phyloP scores from a whole-genome alignment of 2,888 invertebrate genomes.

The Hirtodrosophila alboralis region DNA sequence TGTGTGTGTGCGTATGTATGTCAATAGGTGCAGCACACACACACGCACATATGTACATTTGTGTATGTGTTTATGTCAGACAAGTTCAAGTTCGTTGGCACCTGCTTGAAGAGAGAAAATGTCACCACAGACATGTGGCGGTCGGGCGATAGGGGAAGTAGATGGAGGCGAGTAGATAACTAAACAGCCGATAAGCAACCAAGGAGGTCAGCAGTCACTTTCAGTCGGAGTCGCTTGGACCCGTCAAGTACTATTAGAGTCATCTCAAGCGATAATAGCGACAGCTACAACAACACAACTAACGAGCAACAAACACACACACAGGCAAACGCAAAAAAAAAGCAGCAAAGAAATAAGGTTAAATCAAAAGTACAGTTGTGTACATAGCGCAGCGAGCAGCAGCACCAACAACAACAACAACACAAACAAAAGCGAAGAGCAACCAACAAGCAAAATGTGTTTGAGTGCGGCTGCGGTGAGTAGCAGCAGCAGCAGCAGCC shows the following conservation, averaged over 20 bases:
- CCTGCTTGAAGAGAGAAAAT: conserved; percentile 28
- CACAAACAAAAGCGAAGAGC: conserved; percentile 77
- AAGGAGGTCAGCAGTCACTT: conserved; percentile 30
- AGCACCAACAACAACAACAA: conserved; percentile 60
- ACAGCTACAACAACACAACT: conserved; percentile 50
- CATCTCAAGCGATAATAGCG: conserved; percentile 49
- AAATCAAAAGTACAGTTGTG: conserved; percentile 83
- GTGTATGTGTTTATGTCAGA: conserved; percentile 11
- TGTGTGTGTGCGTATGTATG: conserved; percentile 40
- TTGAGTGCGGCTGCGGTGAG: conserved; percentile 74
- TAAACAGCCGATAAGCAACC: conserved; percentile 35
- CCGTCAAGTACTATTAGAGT: conserved; percentile 35
- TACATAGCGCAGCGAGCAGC: conserved; percentile 77
- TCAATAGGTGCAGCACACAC: conserved; percentile 36
- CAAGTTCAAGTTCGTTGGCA: conserved; percentile 59
- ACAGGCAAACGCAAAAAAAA: conserved; percentile 57
- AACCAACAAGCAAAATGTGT: conserved; percentile 73
- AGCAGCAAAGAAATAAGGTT: conserved; percentile 79
- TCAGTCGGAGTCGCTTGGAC: conserved; percentile 7
- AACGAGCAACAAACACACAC: conserved; percentile 37
- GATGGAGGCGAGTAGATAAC: no score
- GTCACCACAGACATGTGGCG: conserved; percentile 2
- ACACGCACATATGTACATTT: background rate
- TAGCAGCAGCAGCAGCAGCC: conserved; percentile 41
- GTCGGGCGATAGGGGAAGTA: background rate